Evolutionary conservation across 2,888 invertebrate species (phyloP), one percentile per base, ranked within the genome.

Genomic region (Pasiphila rectangulata): DNA sequence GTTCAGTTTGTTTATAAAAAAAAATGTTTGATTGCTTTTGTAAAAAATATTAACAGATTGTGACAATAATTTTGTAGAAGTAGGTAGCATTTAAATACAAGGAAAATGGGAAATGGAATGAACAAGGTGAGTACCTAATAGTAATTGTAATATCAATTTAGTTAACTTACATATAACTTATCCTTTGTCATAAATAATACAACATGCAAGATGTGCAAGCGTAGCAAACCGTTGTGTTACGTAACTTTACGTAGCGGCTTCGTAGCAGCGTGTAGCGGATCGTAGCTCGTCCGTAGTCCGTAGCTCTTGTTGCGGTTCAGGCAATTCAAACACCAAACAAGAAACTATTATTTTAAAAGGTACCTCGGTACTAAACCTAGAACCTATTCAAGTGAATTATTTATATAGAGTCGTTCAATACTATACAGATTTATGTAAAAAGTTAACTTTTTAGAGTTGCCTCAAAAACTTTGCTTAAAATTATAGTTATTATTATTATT

Each of bases 71-170:
- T 68, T 60, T 59, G 51, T 66, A 71, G 57, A 49, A 64, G 67
- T 67, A 67, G 66, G 57, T 21, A 59, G 53, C 59, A n/a, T n/a
- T 63, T 64, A 57, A 56, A 61, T 57, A 60, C 61, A 47, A 49
- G 62, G 61, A 79, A 72, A 61, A 80, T 95, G 95, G 95, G 95
- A 87, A 95, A 95, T 93, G 95, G 95, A 85, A 95, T 95, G 95
- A 95, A 95, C 87, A 95, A 95, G 94, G 95, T 95, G 85, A 90
- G 82, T 70, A 40, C 37, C 44, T 27, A n/a, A 25, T 38, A 45
- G n/a, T 42, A 12, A 15, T 29, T 6, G 10, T 13, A 4, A 7
- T 21, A n/a, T 7, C 2, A 42, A 35, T 35, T 19, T 35, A 3
- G 6, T 7, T 17, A 25, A n/a, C 19, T 10, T 10, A 3, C 19